A percentile compares a stretch with the other conserved stretches of the same genome.
These are phyloP conservation scores for Sternarchorhynchus goeldii DNA, from an alignment of 2,797 vertebrate species.

Conservation along the genomic window DNA sequence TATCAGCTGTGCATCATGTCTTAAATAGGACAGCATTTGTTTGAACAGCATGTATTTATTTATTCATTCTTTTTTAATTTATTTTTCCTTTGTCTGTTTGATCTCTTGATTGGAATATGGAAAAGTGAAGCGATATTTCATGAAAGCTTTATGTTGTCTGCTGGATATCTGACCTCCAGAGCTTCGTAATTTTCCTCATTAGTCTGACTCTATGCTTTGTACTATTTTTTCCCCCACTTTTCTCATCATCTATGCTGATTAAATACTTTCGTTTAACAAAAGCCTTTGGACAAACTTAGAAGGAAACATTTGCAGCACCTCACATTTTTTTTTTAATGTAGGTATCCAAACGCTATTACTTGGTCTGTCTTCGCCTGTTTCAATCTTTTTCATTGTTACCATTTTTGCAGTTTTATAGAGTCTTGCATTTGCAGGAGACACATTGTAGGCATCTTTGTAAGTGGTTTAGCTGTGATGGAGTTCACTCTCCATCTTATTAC, in stretches of 20 bases:
- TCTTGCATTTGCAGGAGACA: background rate
- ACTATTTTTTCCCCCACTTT: background rate
- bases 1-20: background rate
- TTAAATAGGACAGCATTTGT: background rate
- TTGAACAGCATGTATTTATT: background rate
- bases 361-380: slow-evolving; percentile 9
- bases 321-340: slow-evolving; percentile 2
- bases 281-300: slow-evolving; percentile 29
- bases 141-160: slow-evolving; percentile 10
- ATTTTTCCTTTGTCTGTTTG: background rate
- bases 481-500: background rate
- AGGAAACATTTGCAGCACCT: slow-evolving; percentile 19
- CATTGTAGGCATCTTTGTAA: background rate
- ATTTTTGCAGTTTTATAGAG: background rate
- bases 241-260: slow-evolving; percentile 37
- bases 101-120: background rate
- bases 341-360: slow-evolving; percentile 6
- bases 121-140: slow-evolving; percentile 20
- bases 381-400: background rate
- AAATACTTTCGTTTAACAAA: slow-evolving; percentile 26
- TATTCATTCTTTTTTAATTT: background rate
- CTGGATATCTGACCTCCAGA: slow-evolving; percentile 14
- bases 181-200: slow-evolving; percentile 23
- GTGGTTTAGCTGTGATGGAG: background rate
- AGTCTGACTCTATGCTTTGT: slow-evolving; percentile 7